A percentile compares a stretch with the other conserved stretches of the same genome.
These are phyloP conservation scores for Panopea generosa DNA, from an alignment of 2,888 invertebrate genomes.

Conservation along the genomic window DNA sequence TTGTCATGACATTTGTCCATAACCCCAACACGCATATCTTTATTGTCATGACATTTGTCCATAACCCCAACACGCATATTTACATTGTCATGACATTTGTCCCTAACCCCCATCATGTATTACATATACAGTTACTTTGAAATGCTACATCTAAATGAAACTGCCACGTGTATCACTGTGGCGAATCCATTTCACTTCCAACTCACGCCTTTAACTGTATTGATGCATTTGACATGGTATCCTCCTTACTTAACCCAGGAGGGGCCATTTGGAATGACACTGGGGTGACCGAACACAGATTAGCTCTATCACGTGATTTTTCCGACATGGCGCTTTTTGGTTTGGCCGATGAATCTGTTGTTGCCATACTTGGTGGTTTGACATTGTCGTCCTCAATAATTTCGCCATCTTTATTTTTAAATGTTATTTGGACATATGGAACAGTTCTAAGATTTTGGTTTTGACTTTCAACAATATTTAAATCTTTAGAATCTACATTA, in stretches of 20 bases:
- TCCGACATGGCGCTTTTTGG: background rate
- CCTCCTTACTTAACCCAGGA: slow-evolving; percentile 64
- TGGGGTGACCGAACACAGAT: slow-evolving; percentile 52
- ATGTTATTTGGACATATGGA: slow-evolving; percentile 58
- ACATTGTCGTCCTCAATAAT: background rate
- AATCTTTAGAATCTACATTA: background rate
- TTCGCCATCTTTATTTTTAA: slow-evolving; percentile 33
- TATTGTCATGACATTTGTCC: too few species aligned
- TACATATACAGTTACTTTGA: too few species aligned
- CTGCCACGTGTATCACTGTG: too few species aligned
- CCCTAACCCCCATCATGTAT: too few species aligned
- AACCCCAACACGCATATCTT: too few species aligned
- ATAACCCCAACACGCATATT: too few species aligned
- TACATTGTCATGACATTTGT: too few species aligned
- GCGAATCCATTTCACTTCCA: too few species aligned
- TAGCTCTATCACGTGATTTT: slow-evolving; percentile 9
- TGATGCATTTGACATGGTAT: slow-evolving; percentile 19
- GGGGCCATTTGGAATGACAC: slow-evolving; percentile 70
- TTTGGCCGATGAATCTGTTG: background rate
- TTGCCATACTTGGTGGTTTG: background rate
- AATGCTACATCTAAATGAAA: too few species aligned
- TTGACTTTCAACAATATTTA: background rate
- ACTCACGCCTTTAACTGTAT: slow-evolving; percentile 1
- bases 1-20: too few species aligned
- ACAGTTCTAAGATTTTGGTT: slow-evolving; percentile 1